These are phyloP conservation scores for Coremacera marginata DNA, from an alignment of 2,888 invertebrate genomes.

Conservation along the genomic window DNA sequence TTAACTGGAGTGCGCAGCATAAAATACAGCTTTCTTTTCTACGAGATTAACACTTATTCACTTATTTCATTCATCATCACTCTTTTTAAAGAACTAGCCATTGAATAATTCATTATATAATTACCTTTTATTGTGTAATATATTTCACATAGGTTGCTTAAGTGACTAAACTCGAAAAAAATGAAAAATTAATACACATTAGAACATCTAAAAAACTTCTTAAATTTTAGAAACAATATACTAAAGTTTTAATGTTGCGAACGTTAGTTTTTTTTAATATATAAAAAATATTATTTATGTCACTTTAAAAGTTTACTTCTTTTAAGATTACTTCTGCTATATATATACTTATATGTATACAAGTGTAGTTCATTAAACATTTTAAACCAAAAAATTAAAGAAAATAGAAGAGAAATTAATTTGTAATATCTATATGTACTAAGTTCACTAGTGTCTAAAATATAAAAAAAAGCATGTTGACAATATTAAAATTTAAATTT, in stretches of 20 bases:
- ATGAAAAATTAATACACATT: slow-evolving; percentile 20
- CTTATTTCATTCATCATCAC: not conserved
- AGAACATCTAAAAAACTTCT: slow-evolving; percentile 35
- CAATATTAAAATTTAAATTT: no score
- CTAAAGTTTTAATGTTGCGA: slow-evolving; percentile 4
- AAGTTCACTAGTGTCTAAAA: not conserved
- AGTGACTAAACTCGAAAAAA: slow-evolving; percentile 30
- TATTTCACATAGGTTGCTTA: slow-evolving; percentile 42
- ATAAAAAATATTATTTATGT: slow-evolving; percentile 32
- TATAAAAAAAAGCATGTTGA: no score
- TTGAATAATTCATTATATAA: slow-evolving; percentile 2
- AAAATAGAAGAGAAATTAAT: not conserved
- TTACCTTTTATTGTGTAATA: slow-evolving; percentile 35
- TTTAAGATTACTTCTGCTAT: not conserved
- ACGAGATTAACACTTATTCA: no score
- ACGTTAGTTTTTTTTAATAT: slow-evolving; percentile 17
- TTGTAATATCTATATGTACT: not conserved
- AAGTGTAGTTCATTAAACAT: not conserved
- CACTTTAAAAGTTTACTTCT: slow-evolving; percentile 34
- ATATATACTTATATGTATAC: not conserved
- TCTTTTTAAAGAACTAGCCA: not conserved
- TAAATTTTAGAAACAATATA: slow-evolving; percentile 29
- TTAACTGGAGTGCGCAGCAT: no score
- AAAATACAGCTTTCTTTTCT: no score
- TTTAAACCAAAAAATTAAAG: not conserved